These are phyloP conservation scores for Rhynchophorus ferrugineus DNA, from an alignment of 1,140 invertebrate species.

Conservation along the genomic window DNA sequence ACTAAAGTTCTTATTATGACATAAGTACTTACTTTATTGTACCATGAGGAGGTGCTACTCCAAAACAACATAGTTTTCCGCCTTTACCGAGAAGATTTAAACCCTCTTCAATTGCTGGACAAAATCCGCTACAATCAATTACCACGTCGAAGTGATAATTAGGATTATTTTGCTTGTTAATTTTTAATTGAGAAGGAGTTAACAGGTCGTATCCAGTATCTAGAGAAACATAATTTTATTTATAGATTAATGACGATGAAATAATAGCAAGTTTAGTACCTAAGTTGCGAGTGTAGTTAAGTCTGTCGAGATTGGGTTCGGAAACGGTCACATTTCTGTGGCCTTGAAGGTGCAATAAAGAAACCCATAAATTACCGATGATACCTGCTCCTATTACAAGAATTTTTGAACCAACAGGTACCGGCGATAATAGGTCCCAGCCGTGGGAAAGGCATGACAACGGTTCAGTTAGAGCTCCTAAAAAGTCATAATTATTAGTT, in stretches of 20 bases:
- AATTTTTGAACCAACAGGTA: conserved; percentile 52
- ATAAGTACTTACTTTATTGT: conserved; percentile 37
- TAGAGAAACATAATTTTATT: too few relatives aligned
- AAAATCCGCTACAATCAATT: conserved; percentile 60
- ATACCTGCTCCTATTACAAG: conserved; percentile 60
- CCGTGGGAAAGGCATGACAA: conserved; percentile 61
- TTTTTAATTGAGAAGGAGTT: conserved; percentile 48
- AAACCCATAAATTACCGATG: conserved; percentile 61
- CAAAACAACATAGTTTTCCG: conserved; percentile 52
- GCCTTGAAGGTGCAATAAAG: conserved; percentile 54
- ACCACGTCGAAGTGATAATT: conserved; percentile 50
- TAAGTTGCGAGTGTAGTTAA: too few relatives aligned
- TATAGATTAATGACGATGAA: too few relatives aligned
- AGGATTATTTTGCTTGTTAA: conserved; percentile 36
- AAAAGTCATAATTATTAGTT: conserved; percentile 1
- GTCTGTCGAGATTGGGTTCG: conserved; percentile 57
- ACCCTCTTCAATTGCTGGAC: conserved; percentile 48
- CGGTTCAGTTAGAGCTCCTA: conserved; percentile 55
- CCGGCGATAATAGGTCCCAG: too few relatives aligned
- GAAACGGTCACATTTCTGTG: conserved; percentile 57
- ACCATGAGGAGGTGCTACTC: conserved; percentile 45
- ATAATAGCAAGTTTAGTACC: too few relatives aligned
- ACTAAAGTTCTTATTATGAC: too few relatives aligned
- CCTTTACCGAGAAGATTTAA: conserved; percentile 42
- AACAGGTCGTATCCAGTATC: conserved; percentile 39